Percentiles rank a stretch among this genome's conserved stretches.
Conservation (phyloP, 1,140 invertebrate species). For the Amphibalanus amphitrite region DNA sequence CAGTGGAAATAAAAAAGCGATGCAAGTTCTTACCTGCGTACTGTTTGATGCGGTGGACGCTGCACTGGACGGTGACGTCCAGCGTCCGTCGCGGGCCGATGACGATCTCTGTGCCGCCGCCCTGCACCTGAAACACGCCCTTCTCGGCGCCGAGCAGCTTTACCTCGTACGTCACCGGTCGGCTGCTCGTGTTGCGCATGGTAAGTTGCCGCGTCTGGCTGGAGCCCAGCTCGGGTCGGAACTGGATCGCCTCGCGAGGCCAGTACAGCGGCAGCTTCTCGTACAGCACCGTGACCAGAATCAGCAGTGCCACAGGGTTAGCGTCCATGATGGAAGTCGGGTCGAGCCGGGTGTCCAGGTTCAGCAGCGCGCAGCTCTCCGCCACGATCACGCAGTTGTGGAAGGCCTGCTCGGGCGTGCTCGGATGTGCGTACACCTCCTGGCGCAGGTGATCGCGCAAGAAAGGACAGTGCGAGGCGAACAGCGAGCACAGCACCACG, state of each 20-base stretch:
- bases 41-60: background rate
- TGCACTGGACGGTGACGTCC: background rate
- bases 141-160: background rate
- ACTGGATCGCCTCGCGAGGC: background rate
- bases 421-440: background rate
- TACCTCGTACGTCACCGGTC: background rate
- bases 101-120: background rate
- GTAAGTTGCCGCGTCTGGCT: background rate
- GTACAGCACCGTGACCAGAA: background rate
- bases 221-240: background rate
- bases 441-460: background rate
- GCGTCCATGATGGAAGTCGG: background rate
- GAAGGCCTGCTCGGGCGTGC: background rate
- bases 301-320: background rate
- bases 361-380: background rate
- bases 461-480: background rate
- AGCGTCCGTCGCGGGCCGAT: background rate
- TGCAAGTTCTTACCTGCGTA: background rate
- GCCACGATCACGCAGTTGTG: background rate
- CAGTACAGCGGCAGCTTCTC: background rate
- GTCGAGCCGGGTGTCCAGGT: background rate
- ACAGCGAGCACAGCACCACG: background rate
- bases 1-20: no score
- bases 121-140: background rate
- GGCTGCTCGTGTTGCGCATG: background rate